Conservation (phyloP, 2,113 vertebrate genomes). For the Muntiacus muntjak region DNA sequence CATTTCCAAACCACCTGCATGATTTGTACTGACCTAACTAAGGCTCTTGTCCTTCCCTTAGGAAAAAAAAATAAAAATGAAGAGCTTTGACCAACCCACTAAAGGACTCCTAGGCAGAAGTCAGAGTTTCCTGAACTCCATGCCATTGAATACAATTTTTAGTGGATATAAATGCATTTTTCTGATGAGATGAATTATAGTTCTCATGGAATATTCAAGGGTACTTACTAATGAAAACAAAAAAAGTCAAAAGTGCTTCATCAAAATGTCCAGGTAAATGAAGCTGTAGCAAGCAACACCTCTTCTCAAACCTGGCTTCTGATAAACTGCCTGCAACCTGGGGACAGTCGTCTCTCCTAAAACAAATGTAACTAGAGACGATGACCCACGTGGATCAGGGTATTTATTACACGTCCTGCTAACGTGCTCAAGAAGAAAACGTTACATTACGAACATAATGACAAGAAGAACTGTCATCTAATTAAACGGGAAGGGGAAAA, state of each 20-base stretch:
- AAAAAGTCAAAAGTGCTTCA: not conserved
- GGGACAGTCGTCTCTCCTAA: not conserved
- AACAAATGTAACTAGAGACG: not conserved
- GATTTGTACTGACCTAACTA: slow-evolving; percentile 18
- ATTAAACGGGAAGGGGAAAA: not conserved
- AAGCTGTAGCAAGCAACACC: not conserved
- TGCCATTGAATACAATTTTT: not conserved
- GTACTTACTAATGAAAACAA: not conserved
- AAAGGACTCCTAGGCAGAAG: not conserved
- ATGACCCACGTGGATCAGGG: not conserved
- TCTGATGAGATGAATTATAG: not conserved
- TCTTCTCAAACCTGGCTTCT: not conserved
- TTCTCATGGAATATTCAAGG: not conserved
- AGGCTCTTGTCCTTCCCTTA: not conserved
- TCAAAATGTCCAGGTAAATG: not conserved
- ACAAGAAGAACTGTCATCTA: not conserved
- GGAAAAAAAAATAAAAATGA: not conserved
- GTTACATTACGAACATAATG: not conserved
- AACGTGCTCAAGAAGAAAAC: not conserved
- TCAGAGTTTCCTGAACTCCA: not conserved
- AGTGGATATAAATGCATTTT: not conserved
- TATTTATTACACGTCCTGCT: not conserved
- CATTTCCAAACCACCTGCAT: not conserved
- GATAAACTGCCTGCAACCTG: not conserved
- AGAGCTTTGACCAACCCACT: not conserved